phyloP scores from a whole-genome alignment of 2,113 vertebrate species.

The Macrotus californicus region DNA sequence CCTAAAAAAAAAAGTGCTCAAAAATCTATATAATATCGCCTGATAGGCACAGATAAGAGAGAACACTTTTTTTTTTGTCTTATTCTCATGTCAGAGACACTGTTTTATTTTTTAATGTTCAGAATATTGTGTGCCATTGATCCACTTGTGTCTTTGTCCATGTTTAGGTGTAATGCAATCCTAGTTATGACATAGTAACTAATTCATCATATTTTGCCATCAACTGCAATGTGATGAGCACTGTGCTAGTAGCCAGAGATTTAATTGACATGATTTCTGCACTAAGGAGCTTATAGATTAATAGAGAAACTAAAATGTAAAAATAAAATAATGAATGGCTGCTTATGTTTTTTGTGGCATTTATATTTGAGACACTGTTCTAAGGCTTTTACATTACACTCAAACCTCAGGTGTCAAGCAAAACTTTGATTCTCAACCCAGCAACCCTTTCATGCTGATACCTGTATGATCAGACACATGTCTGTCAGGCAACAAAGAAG shows the following conservation, averaged over 20 bases:
- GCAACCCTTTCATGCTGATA: no score
- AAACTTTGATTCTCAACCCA: no score
- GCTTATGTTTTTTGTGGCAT: not conserved
- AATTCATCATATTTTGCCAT: constrained; percentile 4
- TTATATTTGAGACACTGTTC: not conserved
- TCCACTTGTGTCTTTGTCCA: not conserved
- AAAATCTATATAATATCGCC: not conserved
- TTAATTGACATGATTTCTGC: not conserved
- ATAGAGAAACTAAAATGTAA: constrained; percentile 6
- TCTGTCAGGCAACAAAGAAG: no score
- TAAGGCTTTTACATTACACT: not conserved
- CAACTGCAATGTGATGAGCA: not conserved
- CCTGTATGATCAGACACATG: no score
- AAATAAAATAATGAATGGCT: not conserved
- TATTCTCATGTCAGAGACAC: not conserved
- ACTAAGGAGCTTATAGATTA: not conserved
- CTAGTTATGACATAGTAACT: not conserved
- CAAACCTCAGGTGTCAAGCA: no score
- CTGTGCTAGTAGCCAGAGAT: not conserved
- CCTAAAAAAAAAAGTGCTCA: not conserved
- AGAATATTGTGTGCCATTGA: not conserved
- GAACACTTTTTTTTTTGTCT: not conserved
- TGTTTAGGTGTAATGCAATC: not conserved
- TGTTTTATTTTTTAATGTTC: not conserved
- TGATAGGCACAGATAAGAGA: not conserved